Percentiles rank a stretch among this genome's conserved stretches.
These are phyloP conservation scores for Miichthys miiuy DNA, from an alignment of 2,797 vertebrate genomes.

Conservation along the genomic window DNA sequence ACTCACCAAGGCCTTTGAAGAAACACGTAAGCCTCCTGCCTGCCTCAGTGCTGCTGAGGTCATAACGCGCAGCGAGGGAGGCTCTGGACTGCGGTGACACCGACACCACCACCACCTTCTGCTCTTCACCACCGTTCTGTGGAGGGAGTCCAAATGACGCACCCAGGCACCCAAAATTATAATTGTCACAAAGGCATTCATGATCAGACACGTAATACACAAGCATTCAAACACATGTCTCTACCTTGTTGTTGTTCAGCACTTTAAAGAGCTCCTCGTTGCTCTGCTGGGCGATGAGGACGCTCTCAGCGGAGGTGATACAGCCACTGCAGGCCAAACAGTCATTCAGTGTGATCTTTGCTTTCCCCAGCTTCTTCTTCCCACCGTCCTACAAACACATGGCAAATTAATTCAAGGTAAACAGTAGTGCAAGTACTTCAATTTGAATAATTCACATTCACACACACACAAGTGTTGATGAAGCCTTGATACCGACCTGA, in stretches of 20 bases:
- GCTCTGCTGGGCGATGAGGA: slow-evolving; percentile 95
- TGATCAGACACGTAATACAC: not conserved
- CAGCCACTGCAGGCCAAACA: slow-evolving; percentile 98
- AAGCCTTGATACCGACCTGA: slow-evolving; percentile 79
- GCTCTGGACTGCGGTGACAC: slow-evolving; percentile 94
- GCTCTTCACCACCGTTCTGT: slow-evolving; percentile 79
- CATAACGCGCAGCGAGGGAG: slow-evolving; percentile 88
- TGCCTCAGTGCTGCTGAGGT: slow-evolving; percentile 86
- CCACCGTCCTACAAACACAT: slow-evolving; percentile 87
- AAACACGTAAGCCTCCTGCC: slow-evolving; percentile 90
- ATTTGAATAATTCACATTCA: slow-evolving; percentile 3
- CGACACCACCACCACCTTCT: slow-evolving; percentile 91
- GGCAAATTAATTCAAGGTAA: not conserved
- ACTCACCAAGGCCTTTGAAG: slow-evolving; percentile 88
- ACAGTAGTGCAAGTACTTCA: rapidly evolving
- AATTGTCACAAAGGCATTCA: not conserved
- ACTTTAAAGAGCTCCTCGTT: slow-evolving; percentile 90
- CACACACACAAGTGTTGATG: not conserved
- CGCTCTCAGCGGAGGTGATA: slow-evolving; percentile 95
- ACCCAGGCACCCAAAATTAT: not conserved
- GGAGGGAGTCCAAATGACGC: not conserved
- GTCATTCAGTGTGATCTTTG: slow-evolving; percentile 94
- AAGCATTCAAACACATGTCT: not conserved
- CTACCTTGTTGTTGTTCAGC: slow-evolving; percentile 89
- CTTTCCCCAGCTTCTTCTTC: slow-evolving; percentile 91